phyloP scores from a whole-genome alignment of 2,888 invertebrate genomes.

The Platycheirus rosarum region DNA sequence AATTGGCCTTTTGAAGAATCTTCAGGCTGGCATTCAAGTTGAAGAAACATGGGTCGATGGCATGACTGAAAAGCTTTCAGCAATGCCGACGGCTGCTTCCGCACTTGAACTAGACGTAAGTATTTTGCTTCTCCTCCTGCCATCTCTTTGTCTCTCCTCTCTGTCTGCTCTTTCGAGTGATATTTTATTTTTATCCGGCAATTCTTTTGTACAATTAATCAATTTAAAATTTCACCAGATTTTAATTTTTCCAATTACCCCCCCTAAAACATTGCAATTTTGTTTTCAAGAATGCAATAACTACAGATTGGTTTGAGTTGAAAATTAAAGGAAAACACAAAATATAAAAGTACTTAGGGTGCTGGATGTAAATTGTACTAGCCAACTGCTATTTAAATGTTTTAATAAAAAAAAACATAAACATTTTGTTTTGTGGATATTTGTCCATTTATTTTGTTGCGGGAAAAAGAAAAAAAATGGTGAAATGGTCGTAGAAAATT shows the following conservation, averaged over 20 bases:
- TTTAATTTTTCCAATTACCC: slow-evolving; percentile 25
- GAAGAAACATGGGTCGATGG: slow-evolving; percentile 96
- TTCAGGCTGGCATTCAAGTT: slow-evolving; percentile 92
- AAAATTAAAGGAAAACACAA: slow-evolving; percentile 52
- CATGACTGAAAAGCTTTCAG: slow-evolving; percentile 90
- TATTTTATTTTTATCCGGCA: slow-evolving; percentile 28
- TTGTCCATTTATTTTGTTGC: slow-evolving; percentile 31
- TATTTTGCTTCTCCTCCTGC: slow-evolving; percentile 71
- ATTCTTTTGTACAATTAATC: slow-evolving; percentile 26
- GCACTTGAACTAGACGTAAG: slow-evolving; percentile 83
- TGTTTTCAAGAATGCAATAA: slow-evolving; percentile 26
- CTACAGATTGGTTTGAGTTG: slow-evolving; percentile 27
- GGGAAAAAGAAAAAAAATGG: slow-evolving; percentile 45
- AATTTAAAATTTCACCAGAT: slow-evolving; percentile 46
- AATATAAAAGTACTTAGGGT: slow-evolving; percentile 63
- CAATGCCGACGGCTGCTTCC: slow-evolving; percentile 86
- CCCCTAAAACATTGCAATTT: slow-evolving; percentile 9
- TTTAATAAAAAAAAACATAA: slow-evolving; percentile 14
- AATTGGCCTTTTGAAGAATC: slow-evolving; percentile 94
- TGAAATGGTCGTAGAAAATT: slow-evolving; percentile 65
- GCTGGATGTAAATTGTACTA: slow-evolving; percentile 55
- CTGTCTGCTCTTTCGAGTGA: slow-evolving; percentile 35
- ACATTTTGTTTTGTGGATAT: slow-evolving; percentile 12
- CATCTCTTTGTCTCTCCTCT: slow-evolving; percentile 18
- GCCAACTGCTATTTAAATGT: slow-evolving; percentile 43